Conservation (phyloP, 2,888 invertebrate genomes). For the Plagodis dolabraria region DNA sequence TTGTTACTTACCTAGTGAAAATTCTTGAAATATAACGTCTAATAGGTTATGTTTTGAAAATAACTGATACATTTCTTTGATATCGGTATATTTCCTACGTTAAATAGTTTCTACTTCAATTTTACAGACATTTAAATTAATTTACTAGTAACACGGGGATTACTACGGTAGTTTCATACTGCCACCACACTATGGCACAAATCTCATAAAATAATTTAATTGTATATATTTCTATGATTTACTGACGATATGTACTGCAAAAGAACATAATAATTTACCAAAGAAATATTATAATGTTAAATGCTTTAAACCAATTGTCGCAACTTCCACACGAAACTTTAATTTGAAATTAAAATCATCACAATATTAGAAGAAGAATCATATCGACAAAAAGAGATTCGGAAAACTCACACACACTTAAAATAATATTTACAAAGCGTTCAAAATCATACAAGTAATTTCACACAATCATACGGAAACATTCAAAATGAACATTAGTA, state of each 20-base stretch:
- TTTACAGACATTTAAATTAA: slow-evolving; percentile 72
- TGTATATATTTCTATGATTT: slow-evolving; percentile 49
- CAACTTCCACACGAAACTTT: slow-evolving; percentile 25
- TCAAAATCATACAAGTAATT: slow-evolving; percentile 75
- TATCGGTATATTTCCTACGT: slow-evolving; percentile 52
- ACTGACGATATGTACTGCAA: slow-evolving; percentile 51
- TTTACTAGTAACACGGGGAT: slow-evolving; percentile 70
- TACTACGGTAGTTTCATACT: slow-evolving; percentile 66
- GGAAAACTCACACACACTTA: slow-evolving; percentile 74
- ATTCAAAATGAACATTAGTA: slow-evolving; percentile 59
- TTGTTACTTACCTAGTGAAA: no score
- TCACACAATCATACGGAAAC: slow-evolving; percentile 58
- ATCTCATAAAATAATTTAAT: slow-evolving; percentile 67
- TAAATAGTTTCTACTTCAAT: slow-evolving; percentile 67
- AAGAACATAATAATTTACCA: slow-evolving; percentile 41
- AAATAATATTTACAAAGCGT: slow-evolving; percentile 83
- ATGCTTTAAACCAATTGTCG: slow-evolving; percentile 29
- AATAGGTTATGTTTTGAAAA: slow-evolving; percentile 30
- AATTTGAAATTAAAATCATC: slow-evolving; percentile 38
- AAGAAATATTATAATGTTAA: slow-evolving; percentile 26
- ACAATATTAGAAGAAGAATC: slow-evolving; percentile 55
- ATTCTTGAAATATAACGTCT: neutral
- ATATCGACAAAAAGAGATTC: slow-evolving; percentile 77
- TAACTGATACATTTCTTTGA: slow-evolving; percentile 36
- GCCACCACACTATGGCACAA: slow-evolving; percentile 83